These are phyloP conservation scores for Drosophila tsacasi DNA, from an alignment of 1,140 invertebrate genomes.

Conservation along the genomic window DNA sequence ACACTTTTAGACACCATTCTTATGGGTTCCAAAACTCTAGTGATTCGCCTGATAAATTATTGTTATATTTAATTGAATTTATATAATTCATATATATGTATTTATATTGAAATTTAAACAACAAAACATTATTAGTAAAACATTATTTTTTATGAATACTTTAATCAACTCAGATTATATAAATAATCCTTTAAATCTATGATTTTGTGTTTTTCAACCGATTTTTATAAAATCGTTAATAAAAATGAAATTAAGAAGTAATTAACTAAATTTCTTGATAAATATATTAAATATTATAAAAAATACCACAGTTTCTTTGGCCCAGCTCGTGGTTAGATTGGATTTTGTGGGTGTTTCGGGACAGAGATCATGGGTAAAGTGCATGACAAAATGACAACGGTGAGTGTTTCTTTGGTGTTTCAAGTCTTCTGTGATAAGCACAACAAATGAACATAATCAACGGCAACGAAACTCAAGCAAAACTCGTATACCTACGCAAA, in stretches of 20 bases:
- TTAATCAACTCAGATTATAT: too few species aligned
- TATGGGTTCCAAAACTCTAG: background rate
- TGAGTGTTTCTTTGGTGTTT: conserved; percentile 83
- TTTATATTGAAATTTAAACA: background rate
- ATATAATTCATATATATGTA: too few species aligned
- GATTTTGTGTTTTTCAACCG: too few species aligned
- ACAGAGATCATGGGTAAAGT: conserved; percentile 65
- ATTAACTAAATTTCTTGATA: background rate
- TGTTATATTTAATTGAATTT: too few species aligned
- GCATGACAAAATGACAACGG: conserved; percentile 73
- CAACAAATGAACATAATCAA: conserved; percentile 71
- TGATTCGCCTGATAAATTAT: background rate
- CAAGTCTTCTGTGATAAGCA: conserved; percentile 85
- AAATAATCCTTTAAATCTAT: too few species aligned
- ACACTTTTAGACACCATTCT: background rate
- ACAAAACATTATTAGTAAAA: background rate
- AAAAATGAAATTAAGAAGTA: background rate
- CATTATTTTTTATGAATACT: too few species aligned
- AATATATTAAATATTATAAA: background rate
- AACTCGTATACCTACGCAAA: conserved; percentile 79
- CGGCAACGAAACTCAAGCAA: conserved; percentile 72
- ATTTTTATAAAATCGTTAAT: too few species aligned
- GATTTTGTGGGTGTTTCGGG: conserved; percentile 31
- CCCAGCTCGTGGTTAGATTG: conserved; percentile 9
- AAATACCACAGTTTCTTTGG: conserved; percentile 1